phyloP scores from a whole-genome alignment of 2,888 invertebrate genomes.

The Lasioglossum oenotherae region DNA sequence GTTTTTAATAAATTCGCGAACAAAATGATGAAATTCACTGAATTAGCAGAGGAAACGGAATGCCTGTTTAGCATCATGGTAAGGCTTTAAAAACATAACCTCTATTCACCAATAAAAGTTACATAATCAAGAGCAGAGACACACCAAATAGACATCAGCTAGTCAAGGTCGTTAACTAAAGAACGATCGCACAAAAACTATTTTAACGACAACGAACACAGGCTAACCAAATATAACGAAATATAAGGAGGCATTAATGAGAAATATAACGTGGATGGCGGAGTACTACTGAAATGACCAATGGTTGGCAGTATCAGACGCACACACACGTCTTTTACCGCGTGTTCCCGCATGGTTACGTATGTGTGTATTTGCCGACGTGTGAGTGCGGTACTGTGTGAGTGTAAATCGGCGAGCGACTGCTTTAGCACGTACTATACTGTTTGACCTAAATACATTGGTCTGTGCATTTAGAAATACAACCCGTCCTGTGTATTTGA shows the following conservation, averaged over 20 bases:
- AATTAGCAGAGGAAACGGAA: conserved; percentile 38
- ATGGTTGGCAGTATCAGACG: conserved; percentile 68
- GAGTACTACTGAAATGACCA: conserved; percentile 63
- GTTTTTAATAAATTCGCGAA: not conserved
- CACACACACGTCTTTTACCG: conserved; percentile 59
- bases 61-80: conserved; percentile 71
- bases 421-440: conserved; percentile 56
- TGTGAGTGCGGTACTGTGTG: conserved; percentile 33
- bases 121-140: conserved; percentile 75
- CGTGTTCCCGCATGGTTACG: conserved; percentile 66
- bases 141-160: conserved; percentile 63
- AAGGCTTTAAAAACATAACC: conserved; percentile 80
- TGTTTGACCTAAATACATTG: conserved; percentile 68
- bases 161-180: conserved; percentile 57
- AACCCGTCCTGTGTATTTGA: conserved; percentile 38
- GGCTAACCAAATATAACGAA: conserved; percentile 46
- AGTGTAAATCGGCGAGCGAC: conserved; percentile 41
- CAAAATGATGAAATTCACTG: conserved; percentile 10
- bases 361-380: conserved; percentile 47
- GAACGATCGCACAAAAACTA: conserved; percentile 51
- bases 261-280: conserved; percentile 74
- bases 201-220: conserved; percentile 44
- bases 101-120: conserved; percentile 78
- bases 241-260: conserved; percentile 66
- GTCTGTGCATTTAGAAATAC: conserved; percentile 42